Conservation (phyloP, 2,888 invertebrate species). For the Protophormia terraenovae region DNA sequence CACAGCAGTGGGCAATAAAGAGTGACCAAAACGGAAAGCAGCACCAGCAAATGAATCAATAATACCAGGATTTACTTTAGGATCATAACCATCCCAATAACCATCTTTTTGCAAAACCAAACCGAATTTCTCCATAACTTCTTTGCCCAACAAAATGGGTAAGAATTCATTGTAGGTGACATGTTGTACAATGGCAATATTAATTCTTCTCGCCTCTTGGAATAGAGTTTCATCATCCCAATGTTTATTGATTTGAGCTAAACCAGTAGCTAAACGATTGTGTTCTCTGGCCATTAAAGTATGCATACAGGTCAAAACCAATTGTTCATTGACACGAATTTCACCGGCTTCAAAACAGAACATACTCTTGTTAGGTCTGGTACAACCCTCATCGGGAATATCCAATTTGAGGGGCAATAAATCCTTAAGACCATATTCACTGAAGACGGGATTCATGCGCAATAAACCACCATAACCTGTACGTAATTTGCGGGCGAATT, state of each 20-base stretch:
- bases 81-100: conserved; percentile 85
- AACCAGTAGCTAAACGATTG: conserved; percentile 89
- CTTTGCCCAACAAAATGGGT: conserved; percentile 93
- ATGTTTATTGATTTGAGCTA: conserved; percentile 92
- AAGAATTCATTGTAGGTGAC: conserved; percentile 95
- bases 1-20: conserved; percentile 92
- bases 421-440: conserved; percentile 93
- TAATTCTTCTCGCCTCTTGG: conserved; percentile 92
- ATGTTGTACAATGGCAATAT: conserved; percentile 93
- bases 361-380: conserved; percentile 93
- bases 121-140: conserved; percentile 95
- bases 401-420: conserved; percentile 93
- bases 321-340: conserved; percentile 95
- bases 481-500: conserved; percentile 90
- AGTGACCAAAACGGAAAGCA: conserved; percentile 95
- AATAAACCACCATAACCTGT: conserved; percentile 91
- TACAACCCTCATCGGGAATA: conserved; percentile 95
- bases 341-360: conserved; percentile 97
- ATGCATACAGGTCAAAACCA: conserved; percentile 95
- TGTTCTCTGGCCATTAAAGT: conserved; percentile 95
- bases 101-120: conserved; percentile 90
- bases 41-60: conserved; percentile 95
- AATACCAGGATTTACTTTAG: conserved; percentile 92
- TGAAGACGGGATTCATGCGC: conserved; percentile 94
- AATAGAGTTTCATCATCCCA: conserved; percentile 96